Evolutionary conservation across 2,113 vertebrate genomes (phyloP), one percentile per base, ranked within the genome.

Genomic region (Coryphaenoides rupestris): DNA sequence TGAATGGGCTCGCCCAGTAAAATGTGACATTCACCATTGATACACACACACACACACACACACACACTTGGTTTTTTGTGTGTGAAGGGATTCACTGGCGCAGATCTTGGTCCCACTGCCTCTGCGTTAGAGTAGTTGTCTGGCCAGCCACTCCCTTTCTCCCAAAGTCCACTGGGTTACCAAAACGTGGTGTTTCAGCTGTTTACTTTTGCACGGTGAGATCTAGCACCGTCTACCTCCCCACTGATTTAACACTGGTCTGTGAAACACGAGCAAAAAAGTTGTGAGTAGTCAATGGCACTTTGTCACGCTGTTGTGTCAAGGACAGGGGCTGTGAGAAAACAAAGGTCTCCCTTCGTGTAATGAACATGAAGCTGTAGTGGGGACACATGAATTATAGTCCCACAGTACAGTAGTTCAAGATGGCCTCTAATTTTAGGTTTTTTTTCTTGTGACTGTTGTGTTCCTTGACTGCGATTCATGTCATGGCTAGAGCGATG

Each of bases 101-200:
- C 47, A n/a, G 47, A 17, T 17, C 2, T 50, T 17, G 15, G 47
- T n/a, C 47, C 16, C n/a, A 7, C 33, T 9, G 33, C 47, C 47
- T 50, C 47, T 6, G 47, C 47, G 6, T 45, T 4, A 50, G 15
- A n/a, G 47, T 50, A 16, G 3, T 2, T 47, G 46, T n/a, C 4
- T 50, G 61, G 64, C 70, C 70, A 79, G 84, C 86, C 83, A 83
- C 82, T 86, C 85, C 83, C 79, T 86, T 79, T 73, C n/a, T 68
- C 19, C 55, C 21, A 17, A 26, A 17, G 67, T 65, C 68, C 24
- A 55, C 69, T 6, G 3, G 54, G 21, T 40, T 40, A 12, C 6
- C 33, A 19, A 2, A 55, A 50, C 16, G 4, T 16, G 47, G n/a
- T 3, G 17, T 50, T 47, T 50, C 33, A 40, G 9, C 13, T 40